These are phyloP conservation scores for Beroe ovata DNA, from an alignment of 37 sponge, comb jelly and placozoan species.

Conservation along the genomic window DNA sequence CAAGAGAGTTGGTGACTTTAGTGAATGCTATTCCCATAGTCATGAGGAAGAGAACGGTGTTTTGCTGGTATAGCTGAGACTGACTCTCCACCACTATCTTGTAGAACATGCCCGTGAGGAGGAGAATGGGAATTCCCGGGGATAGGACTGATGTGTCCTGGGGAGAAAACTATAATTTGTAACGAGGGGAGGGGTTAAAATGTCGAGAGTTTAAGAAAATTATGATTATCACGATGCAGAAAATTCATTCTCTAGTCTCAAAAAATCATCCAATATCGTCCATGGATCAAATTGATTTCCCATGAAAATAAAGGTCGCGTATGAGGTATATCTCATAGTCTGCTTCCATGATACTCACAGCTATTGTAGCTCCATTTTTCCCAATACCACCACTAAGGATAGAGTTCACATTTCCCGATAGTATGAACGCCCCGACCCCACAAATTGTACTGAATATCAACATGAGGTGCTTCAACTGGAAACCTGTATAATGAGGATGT, in stretches of 20 bases:
- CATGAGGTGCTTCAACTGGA: slow-evolving; percentile 13
- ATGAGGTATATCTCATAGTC: too few relatives aligned
- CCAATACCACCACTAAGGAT: slow-evolving; percentile 82
- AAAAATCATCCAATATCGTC: too few relatives aligned
- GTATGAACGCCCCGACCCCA: slow-evolving; percentile 23
- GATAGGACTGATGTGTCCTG: slow-evolving; percentile 61
- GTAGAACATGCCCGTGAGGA: slow-evolving; percentile 32
- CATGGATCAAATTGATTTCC: too few relatives aligned
- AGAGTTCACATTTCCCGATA: slow-evolving; percentile 30
- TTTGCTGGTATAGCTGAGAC: slow-evolving; percentile 20
- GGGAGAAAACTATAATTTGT: too few relatives aligned
- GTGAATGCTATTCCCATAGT: slow-evolving; percentile 49
- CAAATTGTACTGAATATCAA: slow-evolving; percentile 23
- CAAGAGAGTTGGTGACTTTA: slow-evolving; percentile 57
- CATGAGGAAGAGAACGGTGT: slow-evolving; percentile 13
- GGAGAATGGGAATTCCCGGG: slow-evolving; percentile 34
- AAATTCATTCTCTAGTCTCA: too few relatives aligned
- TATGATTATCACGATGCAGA: too few relatives aligned
- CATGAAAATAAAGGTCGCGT: background rate
- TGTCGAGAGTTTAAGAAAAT: too few relatives aligned
- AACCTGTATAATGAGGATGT: background rate
- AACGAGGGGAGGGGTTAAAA: too few relatives aligned
- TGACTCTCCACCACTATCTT: slow-evolving; percentile 11
- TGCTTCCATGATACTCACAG: slow-evolving; percentile 83
- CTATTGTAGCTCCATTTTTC: slow-evolving; percentile 90